A percentile compares a stretch with the other conserved stretches of the same genome.
These are phyloP conservation scores for Montipora foliosa DNA, from an alignment of 64 coral and sea anemone genomes.

Conservation along the genomic window DNA sequence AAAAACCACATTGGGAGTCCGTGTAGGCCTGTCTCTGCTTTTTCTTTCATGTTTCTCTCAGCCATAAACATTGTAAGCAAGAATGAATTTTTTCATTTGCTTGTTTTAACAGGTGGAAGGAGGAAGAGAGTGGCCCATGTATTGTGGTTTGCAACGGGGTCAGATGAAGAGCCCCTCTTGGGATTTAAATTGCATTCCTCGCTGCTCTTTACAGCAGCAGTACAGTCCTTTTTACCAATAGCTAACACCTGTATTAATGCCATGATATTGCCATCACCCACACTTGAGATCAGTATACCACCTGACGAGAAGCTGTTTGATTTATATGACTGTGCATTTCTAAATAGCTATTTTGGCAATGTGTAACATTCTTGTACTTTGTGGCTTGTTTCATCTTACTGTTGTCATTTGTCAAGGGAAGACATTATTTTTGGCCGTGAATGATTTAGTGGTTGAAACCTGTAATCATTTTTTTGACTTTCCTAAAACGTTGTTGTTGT, in stretches of 20 bases:
- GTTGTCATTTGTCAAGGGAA: no score
- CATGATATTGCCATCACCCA: not conserved
- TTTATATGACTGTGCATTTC: not conserved
- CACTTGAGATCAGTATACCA: not conserved
- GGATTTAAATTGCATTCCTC: not conserved
- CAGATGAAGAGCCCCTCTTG: not conserved
- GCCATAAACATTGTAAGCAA: no score
- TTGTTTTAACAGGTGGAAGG: not conserved
- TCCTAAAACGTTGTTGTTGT: no score
- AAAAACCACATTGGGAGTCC: no score
- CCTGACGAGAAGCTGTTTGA: not conserved
- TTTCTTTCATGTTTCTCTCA: no score
- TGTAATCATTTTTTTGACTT: no score
- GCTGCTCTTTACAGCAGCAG: not conserved
- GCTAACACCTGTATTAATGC: not conserved
- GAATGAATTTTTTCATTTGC: not conserved
- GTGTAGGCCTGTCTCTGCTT: no score
- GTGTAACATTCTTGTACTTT: not conserved
- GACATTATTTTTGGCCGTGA: no score
- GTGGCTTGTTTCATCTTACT: no score
- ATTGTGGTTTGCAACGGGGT: not conserved
- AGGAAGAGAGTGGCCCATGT: not conserved
- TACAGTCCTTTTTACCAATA: not conserved
- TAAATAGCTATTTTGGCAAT: not conserved
- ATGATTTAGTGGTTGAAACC: no score